A percentile compares a stretch with the other conserved stretches of the same genome.
Evolutionary conservation across 2,113 vertebrate genomes (phyloP).

Genomic region (Hydrochoerus hydrochaeris): DNA sequence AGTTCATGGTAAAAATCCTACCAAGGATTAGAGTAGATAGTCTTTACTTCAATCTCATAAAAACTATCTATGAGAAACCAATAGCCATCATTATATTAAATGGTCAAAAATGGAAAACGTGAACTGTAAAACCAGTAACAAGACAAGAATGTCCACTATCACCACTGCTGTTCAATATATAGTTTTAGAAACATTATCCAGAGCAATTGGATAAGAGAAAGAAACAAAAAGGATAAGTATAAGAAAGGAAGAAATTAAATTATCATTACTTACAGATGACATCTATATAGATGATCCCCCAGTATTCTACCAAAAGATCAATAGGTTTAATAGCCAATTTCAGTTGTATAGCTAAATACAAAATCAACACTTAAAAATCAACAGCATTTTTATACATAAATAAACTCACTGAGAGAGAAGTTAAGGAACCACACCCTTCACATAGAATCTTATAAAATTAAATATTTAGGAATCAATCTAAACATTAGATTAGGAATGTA

Average conservation of each 20-base stretch:
- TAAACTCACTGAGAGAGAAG: not conserved
- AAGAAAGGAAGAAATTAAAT: not conserved
- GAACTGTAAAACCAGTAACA: not conserved
- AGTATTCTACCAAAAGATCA: not conserved
- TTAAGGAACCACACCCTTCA: not conserved
- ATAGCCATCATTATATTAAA: too few relatives aligned
- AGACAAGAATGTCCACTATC: not conserved
- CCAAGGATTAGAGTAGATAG: not conserved
- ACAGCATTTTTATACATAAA: not conserved
- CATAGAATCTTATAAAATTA: not conserved
- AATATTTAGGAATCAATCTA: not conserved
- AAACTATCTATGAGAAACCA: not conserved
- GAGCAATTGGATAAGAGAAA: not conserved
- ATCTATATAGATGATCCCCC: not conserved
- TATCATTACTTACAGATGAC: not conserved
- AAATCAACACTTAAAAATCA: not conserved
- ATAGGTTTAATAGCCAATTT: not conserved
- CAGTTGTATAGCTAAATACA: not conserved
- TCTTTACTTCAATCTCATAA: not conserved
- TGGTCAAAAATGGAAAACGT: too few relatives aligned
- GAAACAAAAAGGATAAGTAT: not conserved
- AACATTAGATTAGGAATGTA: too few relatives aligned
- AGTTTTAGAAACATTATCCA: not conserved
- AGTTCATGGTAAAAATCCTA: not conserved
- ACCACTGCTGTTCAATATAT: not conserved